Base-by-base conservation (phyloP, 2,888 invertebrate species). In the Magallana nippona region DNA sequence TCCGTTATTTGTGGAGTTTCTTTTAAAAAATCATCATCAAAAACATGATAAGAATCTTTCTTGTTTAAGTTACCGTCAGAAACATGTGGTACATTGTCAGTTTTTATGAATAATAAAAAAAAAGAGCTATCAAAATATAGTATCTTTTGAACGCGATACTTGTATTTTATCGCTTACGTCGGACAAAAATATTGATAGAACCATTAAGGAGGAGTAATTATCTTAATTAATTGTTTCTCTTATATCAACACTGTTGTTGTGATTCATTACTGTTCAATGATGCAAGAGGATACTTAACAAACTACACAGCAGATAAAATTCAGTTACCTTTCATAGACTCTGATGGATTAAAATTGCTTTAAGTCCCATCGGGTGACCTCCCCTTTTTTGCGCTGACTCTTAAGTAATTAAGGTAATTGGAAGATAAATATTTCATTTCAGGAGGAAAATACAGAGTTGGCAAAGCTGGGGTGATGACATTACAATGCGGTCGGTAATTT, bases 361-460 rank as follows among this genome's bases (percentile, higher is more conserved):
- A 60, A 60, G 22, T 71, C 71, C 71, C 71, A 71, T 71, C 15
- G 71, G 71, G 71, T 71, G 71, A 71, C 71, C 71, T 71, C 71
- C 71, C 71, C 71, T 71, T 71, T 71, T 71, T 44, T 71, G 19
- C 22, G 71, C 71, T 22, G 71, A 22, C 71, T 71, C 71, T 71
- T 71, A 27, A 22, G 79, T 57, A 79, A 79, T 79, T 79, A 79
- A 79, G 57, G 79, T 79, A 79, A 79, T 79, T 79, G 79, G 15
- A 79, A 79, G 57, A 79, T 79, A 79, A 79, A 79, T 79, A 79
- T 79, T 79, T 79, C 57, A 79, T 57, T 79, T 79, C 22, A 71
- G 71, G 71, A 27, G 27, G 27, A 32, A 71, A 71, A 71, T 32
- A 71, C 32, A 13, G 22, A 71, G 71, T 71, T 71, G 71, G 71